These are phyloP conservation scores for Ictidomys tridecemlineatus DNA, from an alignment of 2,113 vertebrate genomes.

Conservation along the genomic window DNA sequence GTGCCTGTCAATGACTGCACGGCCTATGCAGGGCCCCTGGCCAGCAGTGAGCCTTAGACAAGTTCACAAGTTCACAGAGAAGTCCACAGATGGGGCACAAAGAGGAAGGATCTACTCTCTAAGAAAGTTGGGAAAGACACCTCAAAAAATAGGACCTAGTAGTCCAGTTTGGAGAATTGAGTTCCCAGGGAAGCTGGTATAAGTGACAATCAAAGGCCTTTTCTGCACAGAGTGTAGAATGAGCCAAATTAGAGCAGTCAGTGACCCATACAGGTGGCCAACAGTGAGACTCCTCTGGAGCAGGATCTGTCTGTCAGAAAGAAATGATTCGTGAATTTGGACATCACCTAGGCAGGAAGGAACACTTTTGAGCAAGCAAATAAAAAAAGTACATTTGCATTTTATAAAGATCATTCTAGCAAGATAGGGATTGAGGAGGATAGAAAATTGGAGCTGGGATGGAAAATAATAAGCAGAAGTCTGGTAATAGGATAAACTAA, in stretches of 20 bases:
- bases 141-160: not conserved
- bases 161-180: too few species aligned
- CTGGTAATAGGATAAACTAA: not conserved
- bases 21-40: too few species aligned
- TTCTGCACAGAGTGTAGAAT: not conserved
- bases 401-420: not conserved
- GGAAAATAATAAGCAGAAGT: not conserved
- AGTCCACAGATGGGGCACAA: too few species aligned
- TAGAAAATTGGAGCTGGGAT: not conserved
- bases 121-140: not conserved
- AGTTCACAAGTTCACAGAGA: not conserved
- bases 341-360: not conserved
- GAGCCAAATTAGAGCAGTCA: not conserved
- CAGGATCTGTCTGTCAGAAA: not conserved
- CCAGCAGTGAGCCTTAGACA: too few species aligned
- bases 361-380: not conserved
- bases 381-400: not conserved
- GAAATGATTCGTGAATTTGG: not conserved
- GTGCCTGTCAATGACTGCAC: not conserved
- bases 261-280: not conserved
- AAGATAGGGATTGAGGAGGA: fast-evolving
- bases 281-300: not conserved
- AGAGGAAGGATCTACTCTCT: not conserved
- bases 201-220: not conserved
- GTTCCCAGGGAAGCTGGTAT: not conserved